Evolutionary conservation across 2,797 vertebrate species (phyloP), one percentile per base, ranked within the genome.

Genomic region (Melopsittacus undulatus): DNA sequence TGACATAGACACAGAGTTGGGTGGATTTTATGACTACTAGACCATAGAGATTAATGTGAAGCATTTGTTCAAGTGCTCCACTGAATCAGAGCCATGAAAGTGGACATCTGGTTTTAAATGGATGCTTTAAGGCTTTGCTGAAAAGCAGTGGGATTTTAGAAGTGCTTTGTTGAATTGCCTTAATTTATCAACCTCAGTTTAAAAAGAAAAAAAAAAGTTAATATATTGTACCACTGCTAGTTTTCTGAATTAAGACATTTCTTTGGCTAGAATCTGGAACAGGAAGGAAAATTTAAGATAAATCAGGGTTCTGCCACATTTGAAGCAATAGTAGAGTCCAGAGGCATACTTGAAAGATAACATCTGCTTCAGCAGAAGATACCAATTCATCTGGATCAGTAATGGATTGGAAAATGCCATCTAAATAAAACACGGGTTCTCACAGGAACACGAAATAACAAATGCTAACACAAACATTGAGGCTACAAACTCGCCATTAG

Each of bases 71-170:
- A 69, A 91, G 43, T 76, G 54, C 14, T 83, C 43, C 69, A 19
- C 79, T 90, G 76, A 91, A 94, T 83, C 83, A 91, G 73, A 72
- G 69, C 46, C 30, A 43, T 3, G 20, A 40, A 93, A 89, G 59
- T 34, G 51, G 89, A 88, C 54, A 86, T 75, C 54, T 69, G 76
- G 76, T 51, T 94, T 92, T 72, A 94, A 92, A 79, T 36, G 62
- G 51, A 46, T 75, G 40, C 19, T 93, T 85, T 73, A 93, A 92
- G 66, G 91, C 73, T 96, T 95, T 95, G 66, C 49, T 86, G 82
- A 78, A 95, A 92, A 92, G 63, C 52, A 89, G 20, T 2, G 2
- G 79, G 63, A 57, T 91, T 89, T 91, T 74, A 0, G 54, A 81
- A 91, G n/a, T 36, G 73, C 42, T 79, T 68, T 86, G 62, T 54